A percentile compares a stretch with the other conserved stretches of the same genome.
Evolutionary conservation across 2,888 invertebrate genomes (phyloP).

Genomic region (Acleris sparsana): DNA sequence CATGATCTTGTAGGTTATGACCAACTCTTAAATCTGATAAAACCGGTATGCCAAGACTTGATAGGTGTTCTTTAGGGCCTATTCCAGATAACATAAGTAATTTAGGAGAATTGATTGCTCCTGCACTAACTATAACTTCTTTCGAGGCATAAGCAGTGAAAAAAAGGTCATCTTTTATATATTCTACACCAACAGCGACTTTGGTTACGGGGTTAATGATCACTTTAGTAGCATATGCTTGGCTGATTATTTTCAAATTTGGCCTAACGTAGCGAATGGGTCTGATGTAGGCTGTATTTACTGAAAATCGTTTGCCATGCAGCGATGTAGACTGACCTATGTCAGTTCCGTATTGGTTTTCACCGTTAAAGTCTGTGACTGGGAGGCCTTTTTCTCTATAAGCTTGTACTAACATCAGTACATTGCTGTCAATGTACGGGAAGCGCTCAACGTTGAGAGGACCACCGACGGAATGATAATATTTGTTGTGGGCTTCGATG

Average conservation of each 20-base stretch:
- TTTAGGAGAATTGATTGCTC: slow-evolving; percentile 85
- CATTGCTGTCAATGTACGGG: slow-evolving; percentile 84
- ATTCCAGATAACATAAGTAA: slow-evolving; percentile 87
- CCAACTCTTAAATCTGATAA: slow-evolving; percentile 88
- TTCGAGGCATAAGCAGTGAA: slow-evolving; percentile 77
- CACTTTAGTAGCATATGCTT: slow-evolving; percentile 81
- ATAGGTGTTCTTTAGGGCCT: slow-evolving; percentile 83
- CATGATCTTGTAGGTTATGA: slow-evolving; percentile 89
- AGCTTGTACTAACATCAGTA: slow-evolving; percentile 81
- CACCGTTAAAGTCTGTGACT: slow-evolving; percentile 83
- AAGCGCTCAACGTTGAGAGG: slow-evolving; percentile 86
- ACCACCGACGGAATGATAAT: slow-evolving; percentile 85
- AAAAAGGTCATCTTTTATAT: slow-evolving; percentile 68
- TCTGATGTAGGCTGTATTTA: slow-evolving; percentile 86
- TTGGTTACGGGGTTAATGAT: slow-evolving; percentile 84
- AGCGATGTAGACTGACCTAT: slow-evolving; percentile 85
- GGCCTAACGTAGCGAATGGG: slow-evolving; percentile 82
- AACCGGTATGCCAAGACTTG: slow-evolving; percentile 78
- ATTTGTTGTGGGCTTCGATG: slow-evolving; percentile 75
- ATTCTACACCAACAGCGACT: slow-evolving; percentile 71
- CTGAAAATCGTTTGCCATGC: slow-evolving; percentile 84
- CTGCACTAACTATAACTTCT: slow-evolving; percentile 85
- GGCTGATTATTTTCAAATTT: slow-evolving; percentile 79
- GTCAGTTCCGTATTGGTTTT: slow-evolving; percentile 84
- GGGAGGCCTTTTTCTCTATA: slow-evolving; percentile 85